Evolutionary conservation across 2,888 invertebrate genomes (phyloP).

Genomic region (Xanthorhoe designata): DNA sequence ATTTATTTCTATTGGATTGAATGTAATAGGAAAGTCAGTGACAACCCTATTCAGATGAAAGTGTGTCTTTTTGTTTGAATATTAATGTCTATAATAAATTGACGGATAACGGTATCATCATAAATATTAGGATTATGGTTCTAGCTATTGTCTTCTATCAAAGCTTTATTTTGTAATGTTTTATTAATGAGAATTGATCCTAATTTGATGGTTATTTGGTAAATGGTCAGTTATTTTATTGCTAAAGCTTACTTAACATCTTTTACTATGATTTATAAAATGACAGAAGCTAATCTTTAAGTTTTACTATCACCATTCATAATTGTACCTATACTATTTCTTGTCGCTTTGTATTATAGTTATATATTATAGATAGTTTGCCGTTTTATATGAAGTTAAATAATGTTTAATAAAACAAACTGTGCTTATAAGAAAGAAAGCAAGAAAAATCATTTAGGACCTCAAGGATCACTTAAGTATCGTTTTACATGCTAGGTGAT

Average conservation of each 20-base stretch:
- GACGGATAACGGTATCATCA: constrained; percentile 28
- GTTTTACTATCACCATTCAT: no score
- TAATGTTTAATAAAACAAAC: no score
- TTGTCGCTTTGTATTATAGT: no score
- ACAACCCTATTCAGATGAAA: constrained; percentile 23
- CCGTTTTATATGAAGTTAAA: no score
- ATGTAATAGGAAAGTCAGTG: not conserved
- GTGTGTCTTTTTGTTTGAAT: constrained; percentile 28
- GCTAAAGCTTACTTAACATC: not conserved
- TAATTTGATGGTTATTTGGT: constrained; percentile 16
- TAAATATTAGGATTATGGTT: constrained; percentile 27
- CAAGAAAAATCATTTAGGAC: no score
- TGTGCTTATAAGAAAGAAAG: no score
- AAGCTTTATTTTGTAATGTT: constrained; percentile 22
- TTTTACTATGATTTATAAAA: not conserved
- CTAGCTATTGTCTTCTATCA: constrained; percentile 26
- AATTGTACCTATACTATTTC: no score
- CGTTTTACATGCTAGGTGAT: no score
- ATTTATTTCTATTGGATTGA: no score
- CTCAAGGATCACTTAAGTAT: no score
- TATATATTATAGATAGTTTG: no score
- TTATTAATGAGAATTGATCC: constrained; percentile 19
- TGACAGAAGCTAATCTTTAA: no score
- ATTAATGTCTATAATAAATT: constrained; percentile 30
- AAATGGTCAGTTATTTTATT: constrained; percentile 16